Percentiles rank a stretch among this genome's conserved stretches.
Evolutionary conservation across 2,888 invertebrate species (phyloP).

Genomic region (Teleogryllus oceanicus): DNA sequence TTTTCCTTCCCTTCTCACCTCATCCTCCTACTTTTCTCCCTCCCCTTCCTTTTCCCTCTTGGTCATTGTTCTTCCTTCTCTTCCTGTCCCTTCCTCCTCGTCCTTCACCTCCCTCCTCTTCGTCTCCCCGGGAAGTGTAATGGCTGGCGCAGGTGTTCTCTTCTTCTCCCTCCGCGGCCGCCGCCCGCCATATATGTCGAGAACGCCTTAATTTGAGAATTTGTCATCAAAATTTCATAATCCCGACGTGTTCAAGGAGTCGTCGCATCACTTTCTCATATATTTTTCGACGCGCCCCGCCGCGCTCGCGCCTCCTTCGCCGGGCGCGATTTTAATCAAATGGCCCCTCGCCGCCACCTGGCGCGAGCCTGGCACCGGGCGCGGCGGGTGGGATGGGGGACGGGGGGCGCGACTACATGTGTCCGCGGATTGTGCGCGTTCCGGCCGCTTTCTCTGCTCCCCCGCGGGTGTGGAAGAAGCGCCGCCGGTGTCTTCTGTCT

Average conservation of each 20-base stretch:
- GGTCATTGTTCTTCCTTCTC: too few relatives aligned
- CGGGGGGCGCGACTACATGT: neutral
- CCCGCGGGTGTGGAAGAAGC: neutral
- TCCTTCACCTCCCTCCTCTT: neutral
- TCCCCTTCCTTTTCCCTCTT: too few relatives aligned
- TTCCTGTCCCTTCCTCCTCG: neutral
- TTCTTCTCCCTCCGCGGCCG: constrained; percentile 24
- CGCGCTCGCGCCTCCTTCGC: neutral
- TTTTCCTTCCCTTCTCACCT: neutral
- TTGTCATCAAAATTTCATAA: constrained; percentile 39
- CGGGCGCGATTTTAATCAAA: constrained; percentile 11
- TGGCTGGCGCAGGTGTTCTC: constrained; percentile 27
- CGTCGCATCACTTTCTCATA: constrained; percentile 26
- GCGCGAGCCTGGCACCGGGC: neutral
- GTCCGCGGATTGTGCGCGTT: neutral
- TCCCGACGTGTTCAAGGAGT: constrained; percentile 30
- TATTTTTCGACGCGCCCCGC: neutral
- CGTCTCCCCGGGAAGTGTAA: neutral
- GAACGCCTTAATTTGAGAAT: constrained; percentile 37
- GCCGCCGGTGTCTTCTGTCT: neutral
- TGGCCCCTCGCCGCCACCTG: too few relatives aligned
- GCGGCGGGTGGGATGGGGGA: neutral
- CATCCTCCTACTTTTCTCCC: neutral
- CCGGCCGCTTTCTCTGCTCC: neutral
- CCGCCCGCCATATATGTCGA: constrained; percentile 32